Base-by-base conservation (phyloP, 2,113 vertebrate genomes). In the Pygoscelis antarcticus region DNA sequence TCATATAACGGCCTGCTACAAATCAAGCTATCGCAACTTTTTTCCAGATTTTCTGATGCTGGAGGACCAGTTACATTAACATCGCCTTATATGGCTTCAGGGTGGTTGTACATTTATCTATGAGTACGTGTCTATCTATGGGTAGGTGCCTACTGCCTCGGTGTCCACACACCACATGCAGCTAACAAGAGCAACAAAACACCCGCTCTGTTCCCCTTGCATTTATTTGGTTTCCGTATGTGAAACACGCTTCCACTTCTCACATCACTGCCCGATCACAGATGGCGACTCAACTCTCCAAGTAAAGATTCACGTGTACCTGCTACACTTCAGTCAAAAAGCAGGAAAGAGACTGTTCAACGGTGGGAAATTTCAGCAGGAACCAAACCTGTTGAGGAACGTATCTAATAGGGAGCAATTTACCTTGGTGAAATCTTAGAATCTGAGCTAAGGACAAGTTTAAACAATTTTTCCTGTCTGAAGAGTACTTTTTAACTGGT, bases 121-220 rank as follows among this genome's bases (percentile, higher is more conserved):
- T 0, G 16, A 77, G 49, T 3, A 5, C 16, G 8, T 38, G 81
- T 3, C 87, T 87, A 18, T 46, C 82, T 51, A 61, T 5, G 65
- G 86, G 46, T 40, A 82, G 76, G 54, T 92, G 85, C 36, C 81
- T 80, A 8, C 76, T 6, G 52, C 75, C 80, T 52, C 34, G 0
- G 18, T 3, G 38, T 21, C 64, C 9, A 38, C 27, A 13, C 3
- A 0, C 58, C 20, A 0, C 1, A 2, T 0, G 3, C 52, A 5
- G 60, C 38, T 3, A 2, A 21, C 42, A 8, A 15, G 22, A 86
- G 70, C 54, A 13, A 11, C 29, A 21, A 13, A 21, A 16, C 57
- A 13, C 21, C 89, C 47, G 49, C 47, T 34, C 58, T 2, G 4
- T 2, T n/a, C 75, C 38, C 26, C 69, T 52, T 23, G 0, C 2